Evolutionary conservation across 2,113 vertebrate species (phyloP).

Genomic region (Desmodus rotundus): DNA sequence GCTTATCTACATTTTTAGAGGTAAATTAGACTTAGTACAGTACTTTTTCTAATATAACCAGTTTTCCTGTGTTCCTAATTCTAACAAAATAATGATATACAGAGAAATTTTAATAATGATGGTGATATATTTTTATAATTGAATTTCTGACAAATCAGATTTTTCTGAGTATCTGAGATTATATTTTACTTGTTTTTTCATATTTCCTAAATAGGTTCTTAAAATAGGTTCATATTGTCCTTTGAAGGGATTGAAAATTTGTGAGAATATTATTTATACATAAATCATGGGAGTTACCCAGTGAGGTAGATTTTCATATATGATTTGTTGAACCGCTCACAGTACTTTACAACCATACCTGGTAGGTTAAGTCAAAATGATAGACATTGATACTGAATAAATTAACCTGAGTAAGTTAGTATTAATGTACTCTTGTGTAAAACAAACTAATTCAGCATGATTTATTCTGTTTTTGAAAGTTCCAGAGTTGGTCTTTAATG

Average conservation of each 20-base stretch:
- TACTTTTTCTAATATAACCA: neutral
- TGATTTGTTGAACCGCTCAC: neutral
- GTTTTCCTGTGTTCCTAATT: constrained; percentile 7
- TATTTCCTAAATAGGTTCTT: constrained; percentile 34
- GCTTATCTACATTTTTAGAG: neutral
- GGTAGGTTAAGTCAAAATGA: constrained; percentile 17
- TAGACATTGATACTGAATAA: neutral
- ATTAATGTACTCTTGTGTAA: constrained; percentile 9
- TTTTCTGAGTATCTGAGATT: constrained; percentile 18
- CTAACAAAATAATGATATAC: neutral
- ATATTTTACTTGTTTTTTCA: constrained; percentile 36
- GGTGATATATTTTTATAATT: constrained; percentile 13
- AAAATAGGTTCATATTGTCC: constrained; percentile 2
- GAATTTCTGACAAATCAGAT: constrained; percentile 7
- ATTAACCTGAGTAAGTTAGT: constrained; percentile 29
- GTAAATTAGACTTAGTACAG: constrained; percentile 23
- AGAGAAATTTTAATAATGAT: neutral
- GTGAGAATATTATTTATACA: neutral
- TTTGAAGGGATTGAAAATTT: constrained; percentile 37
- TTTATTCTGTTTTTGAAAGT: constrained; percentile 39
- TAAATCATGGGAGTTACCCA: constrained; percentile 21
- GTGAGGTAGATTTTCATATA: constrained; percentile 28
- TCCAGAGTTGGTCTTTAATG: constrained; percentile 25
- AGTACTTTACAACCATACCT: neutral
- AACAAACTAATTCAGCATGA: constrained; percentile 8